Evolutionary conservation across 2,888 invertebrate genomes (phyloP).

Genomic region (Abrostola triplasia): DNA sequence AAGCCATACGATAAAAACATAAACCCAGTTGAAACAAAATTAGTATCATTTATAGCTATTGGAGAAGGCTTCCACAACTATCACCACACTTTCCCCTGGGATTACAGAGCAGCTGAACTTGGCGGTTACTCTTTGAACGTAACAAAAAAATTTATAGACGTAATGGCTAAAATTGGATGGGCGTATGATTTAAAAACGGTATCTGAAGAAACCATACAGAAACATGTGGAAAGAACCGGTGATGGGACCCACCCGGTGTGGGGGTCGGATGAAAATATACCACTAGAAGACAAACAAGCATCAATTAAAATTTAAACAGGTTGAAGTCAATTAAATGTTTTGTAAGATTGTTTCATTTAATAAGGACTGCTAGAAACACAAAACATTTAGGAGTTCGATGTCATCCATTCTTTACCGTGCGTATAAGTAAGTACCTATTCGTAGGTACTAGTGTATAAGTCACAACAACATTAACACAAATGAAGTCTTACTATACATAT

Average conservation of each 20-base stretch:
- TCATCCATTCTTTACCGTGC: no score
- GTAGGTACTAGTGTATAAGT: no score
- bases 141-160: slow-evolving; percentile 29
- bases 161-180: slow-evolving; percentile 39
- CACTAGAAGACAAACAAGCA: slow-evolving; percentile 2
- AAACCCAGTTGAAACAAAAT: slow-evolving; percentile 15
- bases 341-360: no score
- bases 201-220: slow-evolving; percentile 21
- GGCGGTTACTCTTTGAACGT: slow-evolving; percentile 24
- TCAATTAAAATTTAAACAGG: no score
- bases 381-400: no score
- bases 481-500: no score
- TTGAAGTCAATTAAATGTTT: no score
- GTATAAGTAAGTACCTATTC: no score
- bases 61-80: slow-evolving; percentile 69
- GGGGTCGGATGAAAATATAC: slow-evolving; percentile 13
- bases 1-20: slow-evolving; percentile 36
- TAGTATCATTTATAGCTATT: slow-evolving; percentile 20
- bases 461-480: no score
- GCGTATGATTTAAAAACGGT: slow-evolving; percentile 35
- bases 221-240: slow-evolving; percentile 31
- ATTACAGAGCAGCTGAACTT: slow-evolving; percentile 31
- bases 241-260: slow-evolving; percentile 32
- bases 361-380: no score
- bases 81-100: slow-evolving; percentile 63